Evolutionary conservation across 2,113 vertebrate species (phyloP).

Genomic region (Bubo blakistoni): DNA sequence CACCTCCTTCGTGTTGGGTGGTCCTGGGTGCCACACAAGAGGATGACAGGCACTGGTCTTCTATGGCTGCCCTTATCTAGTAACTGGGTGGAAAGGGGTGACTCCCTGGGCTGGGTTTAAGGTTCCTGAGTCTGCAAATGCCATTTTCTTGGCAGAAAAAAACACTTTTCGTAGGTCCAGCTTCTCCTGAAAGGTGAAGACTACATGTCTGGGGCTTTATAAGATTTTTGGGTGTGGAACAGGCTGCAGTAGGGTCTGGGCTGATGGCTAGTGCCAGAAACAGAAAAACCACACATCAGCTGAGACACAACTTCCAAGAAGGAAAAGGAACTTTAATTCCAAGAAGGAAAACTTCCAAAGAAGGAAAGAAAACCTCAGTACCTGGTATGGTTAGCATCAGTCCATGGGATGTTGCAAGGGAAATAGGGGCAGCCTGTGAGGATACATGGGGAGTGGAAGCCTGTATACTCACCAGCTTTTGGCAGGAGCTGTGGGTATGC

Average conservation of each 20-base stretch:
- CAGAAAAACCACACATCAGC: background rate
- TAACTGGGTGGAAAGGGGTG: background rate
- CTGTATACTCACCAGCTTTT: background rate
- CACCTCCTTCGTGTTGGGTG: background rate
- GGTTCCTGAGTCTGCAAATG: background rate
- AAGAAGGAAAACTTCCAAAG: background rate
- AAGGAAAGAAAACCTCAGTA: background rate
- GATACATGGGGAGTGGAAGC: accelerated
- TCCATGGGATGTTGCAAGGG: background rate
- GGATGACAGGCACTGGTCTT: background rate
- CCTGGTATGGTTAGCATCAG: background rate
- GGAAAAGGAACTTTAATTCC: background rate
- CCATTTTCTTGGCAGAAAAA: background rate
- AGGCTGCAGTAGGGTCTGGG: background rate
- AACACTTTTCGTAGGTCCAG: background rate
- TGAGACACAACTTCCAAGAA: background rate
- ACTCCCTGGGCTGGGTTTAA: background rate
- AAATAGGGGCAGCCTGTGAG: background rate
- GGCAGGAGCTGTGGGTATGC: background rate
- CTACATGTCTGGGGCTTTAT: background rate
- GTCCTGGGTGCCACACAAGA: background rate
- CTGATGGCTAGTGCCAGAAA: background rate
- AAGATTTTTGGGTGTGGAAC: background rate
- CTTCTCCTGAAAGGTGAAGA: background rate
- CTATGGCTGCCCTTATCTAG: background rate